Percentiles rank a stretch among this genome's conserved stretches.
Evolutionary conservation across 2,113 vertebrate species (phyloP).

Genomic region (Cyphotilapia sp.): DNA sequence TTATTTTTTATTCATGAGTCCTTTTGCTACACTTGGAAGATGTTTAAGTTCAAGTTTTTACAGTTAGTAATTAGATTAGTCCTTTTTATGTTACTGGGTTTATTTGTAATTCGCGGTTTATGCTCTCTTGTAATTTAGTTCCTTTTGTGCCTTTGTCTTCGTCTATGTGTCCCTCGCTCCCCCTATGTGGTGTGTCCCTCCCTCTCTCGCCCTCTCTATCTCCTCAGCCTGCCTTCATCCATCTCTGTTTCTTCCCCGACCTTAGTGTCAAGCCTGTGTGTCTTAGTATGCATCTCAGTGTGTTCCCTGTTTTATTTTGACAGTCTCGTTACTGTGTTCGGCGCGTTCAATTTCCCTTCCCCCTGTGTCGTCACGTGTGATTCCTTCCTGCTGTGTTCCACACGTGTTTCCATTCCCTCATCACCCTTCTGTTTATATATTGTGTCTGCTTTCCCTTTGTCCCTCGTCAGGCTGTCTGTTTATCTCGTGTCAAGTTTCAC

Average conservation of each 20-base stretch:
- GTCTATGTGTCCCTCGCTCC: not conserved
- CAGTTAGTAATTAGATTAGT: not conserved
- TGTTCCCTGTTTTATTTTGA: not conserved
- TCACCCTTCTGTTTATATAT: not conserved
- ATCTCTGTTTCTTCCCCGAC: not conserved
- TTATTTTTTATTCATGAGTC: not conserved
- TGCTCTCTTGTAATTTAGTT: not conserved
- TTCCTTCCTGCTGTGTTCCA: not conserved
- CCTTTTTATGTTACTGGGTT: not conserved
- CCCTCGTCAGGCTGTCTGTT: not conserved
- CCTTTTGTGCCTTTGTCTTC: not conserved
- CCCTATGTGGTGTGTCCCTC: not conserved
- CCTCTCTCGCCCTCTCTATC: not conserved
- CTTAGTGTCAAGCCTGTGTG: not conserved
- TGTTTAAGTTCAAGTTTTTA: not conserved
- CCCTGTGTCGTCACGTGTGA: not conserved
- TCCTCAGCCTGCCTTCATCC: not conserved
- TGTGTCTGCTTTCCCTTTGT: not conserved
- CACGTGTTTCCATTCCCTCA: not conserved
- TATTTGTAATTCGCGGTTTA: not conserved
- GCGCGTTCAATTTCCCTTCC: not conserved
- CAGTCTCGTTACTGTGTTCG: not conserved
- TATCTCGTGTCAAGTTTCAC: not conserved
- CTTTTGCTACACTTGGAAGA: not conserved
- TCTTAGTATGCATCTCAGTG: not conserved